Percentiles rank a stretch among this genome's conserved stretches.
Conservation (phyloP, 2,113 vertebrate genomes). For the Sorex araneus region DNA sequence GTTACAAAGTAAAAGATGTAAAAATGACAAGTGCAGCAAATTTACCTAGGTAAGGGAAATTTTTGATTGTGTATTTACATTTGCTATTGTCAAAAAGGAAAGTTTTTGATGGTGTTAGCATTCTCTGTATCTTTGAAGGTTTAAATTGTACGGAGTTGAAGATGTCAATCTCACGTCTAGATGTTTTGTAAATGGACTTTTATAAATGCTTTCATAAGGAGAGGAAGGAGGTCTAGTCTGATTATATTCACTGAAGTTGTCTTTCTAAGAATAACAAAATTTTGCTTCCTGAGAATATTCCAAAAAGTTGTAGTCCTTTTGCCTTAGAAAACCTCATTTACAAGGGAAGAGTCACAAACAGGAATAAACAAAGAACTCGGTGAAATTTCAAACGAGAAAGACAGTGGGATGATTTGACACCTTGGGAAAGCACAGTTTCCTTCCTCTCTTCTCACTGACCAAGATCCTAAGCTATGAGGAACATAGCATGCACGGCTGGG, state of each 20-base stretch:
- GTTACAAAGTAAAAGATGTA: conserved; percentile 57
- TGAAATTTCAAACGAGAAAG: neutral
- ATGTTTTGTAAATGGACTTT: neutral
- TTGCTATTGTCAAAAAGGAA: conserved; percentile 25
- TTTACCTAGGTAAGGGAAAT: conserved; percentile 6
- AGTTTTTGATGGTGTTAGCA: neutral
- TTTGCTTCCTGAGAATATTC: conserved; percentile 5
- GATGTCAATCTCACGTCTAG: neutral
- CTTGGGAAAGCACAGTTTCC: neutral
- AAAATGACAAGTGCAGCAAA: conserved; percentile 32
- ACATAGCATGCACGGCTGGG: no score
- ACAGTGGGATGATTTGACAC: neutral
- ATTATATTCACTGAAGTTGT: neutral
- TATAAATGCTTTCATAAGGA: neutral
- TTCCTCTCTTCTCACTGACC: neutral
- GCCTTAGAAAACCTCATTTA: neutral
- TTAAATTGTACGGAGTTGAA: neutral
- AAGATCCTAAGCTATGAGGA: neutral
- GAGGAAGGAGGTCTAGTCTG: neutral
- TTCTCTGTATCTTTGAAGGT: conserved; percentile 14
- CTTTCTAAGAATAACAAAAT: neutral
- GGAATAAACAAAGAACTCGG: neutral
- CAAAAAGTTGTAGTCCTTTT: neutral
- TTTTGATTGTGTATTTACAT: conserved; percentile 17
- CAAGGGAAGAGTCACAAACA: neutral